Evolutionary conservation across 2,797 vertebrate genomes (phyloP), one percentile per base, ranked within the genome.

Genomic region (Sylvilagus floridanus): DNA sequence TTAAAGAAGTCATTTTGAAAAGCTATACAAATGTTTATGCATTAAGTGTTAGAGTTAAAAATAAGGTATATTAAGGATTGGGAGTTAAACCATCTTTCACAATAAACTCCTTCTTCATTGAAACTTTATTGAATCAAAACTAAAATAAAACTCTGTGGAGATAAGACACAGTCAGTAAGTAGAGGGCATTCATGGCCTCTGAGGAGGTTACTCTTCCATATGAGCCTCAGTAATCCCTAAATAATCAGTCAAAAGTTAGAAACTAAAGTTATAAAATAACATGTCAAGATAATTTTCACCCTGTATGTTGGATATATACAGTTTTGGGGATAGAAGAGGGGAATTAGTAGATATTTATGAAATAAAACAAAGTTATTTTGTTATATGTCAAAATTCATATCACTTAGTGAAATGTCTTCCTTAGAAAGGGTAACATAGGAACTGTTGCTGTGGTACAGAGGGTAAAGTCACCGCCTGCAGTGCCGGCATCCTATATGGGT

Each of bases 51-150:
- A 24, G 22, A 81, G 54, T 84, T 35, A 89, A 87, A 73, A 42
- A 26, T 10, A 84, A 62, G 42, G 42, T 85, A 17, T 73, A 71
- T 35, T 84, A 68, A 12, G 22, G 3, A 60, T 16, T 57, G 4
- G 42, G n/a, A 85, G 14, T 21, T 68, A 66, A 7, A 30, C 7
- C 54, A 30, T 72, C 7, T 24, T 72, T 85, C 35, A 75, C 10
- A 72, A 8, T 75, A 73, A 73, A 68, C 19, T 28, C 60, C 30
- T 47, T 17, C 7, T 65, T 85, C 50, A 17, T 22, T 65, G 4
- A 85, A 14, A 75, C 8, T 83, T 66, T 35, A 82, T 2, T 84
- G 77, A 92, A 83, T 75, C 47, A 42, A 86, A 88, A 77, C 7
- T 32, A 30, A 35, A 42, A 2, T 62, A 73, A 86, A 66, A 86